Evolutionary conservation across 2,888 invertebrate species (phyloP).

Genomic region (Chrysotoxum bicinctum): DNA sequence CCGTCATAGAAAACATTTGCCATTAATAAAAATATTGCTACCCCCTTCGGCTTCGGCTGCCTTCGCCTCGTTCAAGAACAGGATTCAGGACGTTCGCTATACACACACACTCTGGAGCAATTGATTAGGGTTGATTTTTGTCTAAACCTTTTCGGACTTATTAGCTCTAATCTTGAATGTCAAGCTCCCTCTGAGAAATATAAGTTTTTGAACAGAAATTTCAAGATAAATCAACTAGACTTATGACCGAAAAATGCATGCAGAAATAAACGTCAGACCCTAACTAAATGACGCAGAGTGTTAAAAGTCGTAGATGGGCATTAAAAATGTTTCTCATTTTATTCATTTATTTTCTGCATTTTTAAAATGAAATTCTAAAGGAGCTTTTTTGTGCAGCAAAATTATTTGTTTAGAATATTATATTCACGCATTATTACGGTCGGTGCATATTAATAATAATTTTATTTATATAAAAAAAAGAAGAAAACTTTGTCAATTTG

Average conservation of each 20-base stretch:
- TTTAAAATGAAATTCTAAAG: conserved; percentile 47
- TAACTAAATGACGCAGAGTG: neutral
- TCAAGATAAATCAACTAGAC: too few relatives aligned
- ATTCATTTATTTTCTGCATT: conserved; percentile 56
- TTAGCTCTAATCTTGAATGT: too few relatives aligned
- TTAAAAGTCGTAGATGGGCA: neutral
- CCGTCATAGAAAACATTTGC: neutral
- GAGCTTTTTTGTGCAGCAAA: conserved; percentile 47
- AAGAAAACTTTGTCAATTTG: neutral
- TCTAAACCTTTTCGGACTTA: neutral
- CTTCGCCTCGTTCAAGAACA: conserved; percentile 15
- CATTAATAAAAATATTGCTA: conserved; percentile 22
- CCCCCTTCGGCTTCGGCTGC: neutral
- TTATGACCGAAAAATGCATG: too few relatives aligned
- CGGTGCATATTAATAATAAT: conserved; percentile 17
- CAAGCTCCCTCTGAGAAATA: too few relatives aligned
- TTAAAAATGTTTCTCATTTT: conserved; percentile 44
- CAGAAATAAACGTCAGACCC: too few relatives aligned
- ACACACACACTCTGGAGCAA: neutral
- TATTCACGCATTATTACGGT: conserved; percentile 18
- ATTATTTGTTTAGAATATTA: conserved; percentile 53
- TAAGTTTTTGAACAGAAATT: too few relatives aligned
- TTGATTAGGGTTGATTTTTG: neutral
- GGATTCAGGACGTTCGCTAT: neutral
- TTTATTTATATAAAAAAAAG: neutral